phyloP scores from a whole-genome alignment of 2,888 invertebrate genomes.

The Schrankia costaestrigalis region DNA sequence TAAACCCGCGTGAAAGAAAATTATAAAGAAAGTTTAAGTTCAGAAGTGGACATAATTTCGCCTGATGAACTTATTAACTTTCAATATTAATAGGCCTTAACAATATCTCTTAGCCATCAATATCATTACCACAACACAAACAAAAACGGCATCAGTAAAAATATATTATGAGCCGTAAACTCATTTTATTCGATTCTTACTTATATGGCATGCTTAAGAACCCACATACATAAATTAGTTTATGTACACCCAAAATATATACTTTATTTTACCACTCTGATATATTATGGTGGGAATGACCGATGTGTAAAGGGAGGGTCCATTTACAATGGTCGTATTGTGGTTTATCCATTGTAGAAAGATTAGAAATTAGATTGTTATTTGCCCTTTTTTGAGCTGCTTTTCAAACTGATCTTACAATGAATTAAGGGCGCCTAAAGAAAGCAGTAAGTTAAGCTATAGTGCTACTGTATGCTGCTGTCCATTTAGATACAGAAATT shows the following conservation, averaged over 20 bases:
- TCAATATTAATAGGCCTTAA: conserved; percentile 6
- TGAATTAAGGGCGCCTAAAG: no score
- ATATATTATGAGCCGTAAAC: conserved; percentile 30
- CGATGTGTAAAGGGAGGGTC: conserved; percentile 22
- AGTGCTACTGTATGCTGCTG: no score
- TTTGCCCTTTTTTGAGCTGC: conserved; percentile 6
- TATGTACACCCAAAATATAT: conserved; percentile 32
- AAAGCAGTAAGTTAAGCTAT: no score
- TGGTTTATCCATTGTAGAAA: conserved; percentile 5
- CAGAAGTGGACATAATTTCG: no score
- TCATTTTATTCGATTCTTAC: conserved; percentile 33
- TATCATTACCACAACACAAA: conserved; percentile 31
- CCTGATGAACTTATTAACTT: no score
- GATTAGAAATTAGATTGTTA: conserved; percentile 1
- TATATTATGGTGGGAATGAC: conserved; percentile 32
- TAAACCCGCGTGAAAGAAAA: no score
- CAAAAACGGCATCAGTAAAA: conserved; percentile 32
- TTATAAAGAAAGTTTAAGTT: no score
- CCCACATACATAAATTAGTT: conserved; percentile 38
- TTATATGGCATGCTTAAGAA: conserved; percentile 33
- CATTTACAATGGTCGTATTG: conserved; percentile 11
- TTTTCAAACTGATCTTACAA: no score
- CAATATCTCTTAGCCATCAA: conserved; percentile 12
- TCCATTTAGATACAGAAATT: no score
- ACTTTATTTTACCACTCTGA: conserved; percentile 35